Evolutionary conservation across 2,888 invertebrate genomes (phyloP).

Genomic region (Epinotia nisella): DNA sequence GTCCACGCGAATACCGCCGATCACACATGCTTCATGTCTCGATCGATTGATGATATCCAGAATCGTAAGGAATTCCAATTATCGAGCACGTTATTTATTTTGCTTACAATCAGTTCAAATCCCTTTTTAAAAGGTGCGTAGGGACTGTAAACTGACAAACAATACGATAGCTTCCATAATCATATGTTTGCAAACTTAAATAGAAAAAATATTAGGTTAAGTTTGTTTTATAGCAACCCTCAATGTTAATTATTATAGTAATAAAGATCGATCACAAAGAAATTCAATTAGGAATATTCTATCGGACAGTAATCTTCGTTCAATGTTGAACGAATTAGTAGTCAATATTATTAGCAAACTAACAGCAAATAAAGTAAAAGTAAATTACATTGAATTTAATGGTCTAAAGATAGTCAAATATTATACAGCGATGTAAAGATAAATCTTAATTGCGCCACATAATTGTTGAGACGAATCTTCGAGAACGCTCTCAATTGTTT

Average conservation of each 20-base stretch:
- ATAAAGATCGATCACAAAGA: neutral
- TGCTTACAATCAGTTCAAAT: too few species aligned
- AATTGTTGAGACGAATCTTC: slow-evolving; percentile 14
- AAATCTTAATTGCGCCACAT: slow-evolving; percentile 23
- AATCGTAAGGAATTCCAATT: neutral
- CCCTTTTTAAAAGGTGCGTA: too few species aligned
- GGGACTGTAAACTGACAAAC: too few species aligned
- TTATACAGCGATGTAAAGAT: slow-evolving; percentile 23
- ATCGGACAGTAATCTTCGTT: neutral
- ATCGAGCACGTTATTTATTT: too few species aligned
- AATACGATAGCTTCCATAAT: too few species aligned
- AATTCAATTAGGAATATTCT: neutral
- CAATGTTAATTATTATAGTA: neutral
- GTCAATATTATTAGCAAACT: neutral
- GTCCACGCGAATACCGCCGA: slow-evolving; percentile 7
- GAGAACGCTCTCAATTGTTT: slow-evolving; percentile 20
- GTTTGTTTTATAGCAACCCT: neutral
- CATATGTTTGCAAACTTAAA: too few species aligned
- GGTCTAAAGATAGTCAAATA: slow-evolving; percentile 30
- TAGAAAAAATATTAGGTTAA: neutral
- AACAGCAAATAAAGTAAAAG: neutral
- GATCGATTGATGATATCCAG: slow-evolving; percentile 6
- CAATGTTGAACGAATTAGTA: neutral
- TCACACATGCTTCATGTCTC: slow-evolving; percentile 7
- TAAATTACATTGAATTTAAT: neutral